Conservation (phyloP, 1,140 invertebrate genomes). For the Meloidogyne floridensis region DNA sequence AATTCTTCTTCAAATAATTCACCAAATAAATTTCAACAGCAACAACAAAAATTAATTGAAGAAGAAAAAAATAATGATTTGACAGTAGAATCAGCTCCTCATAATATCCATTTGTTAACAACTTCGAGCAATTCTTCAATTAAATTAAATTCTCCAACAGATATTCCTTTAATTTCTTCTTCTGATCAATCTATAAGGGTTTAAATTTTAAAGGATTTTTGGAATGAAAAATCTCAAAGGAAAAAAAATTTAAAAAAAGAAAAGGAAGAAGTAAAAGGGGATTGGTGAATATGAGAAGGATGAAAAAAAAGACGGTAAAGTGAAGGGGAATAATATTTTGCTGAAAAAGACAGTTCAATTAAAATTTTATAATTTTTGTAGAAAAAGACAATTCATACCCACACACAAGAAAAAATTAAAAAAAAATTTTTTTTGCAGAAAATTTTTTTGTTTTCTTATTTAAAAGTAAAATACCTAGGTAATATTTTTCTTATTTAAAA, state of each 20-base stretch:
- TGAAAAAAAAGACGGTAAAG: no score
- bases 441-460: no score
- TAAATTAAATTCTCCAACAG: slow-evolving; percentile 54
- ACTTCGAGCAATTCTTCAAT: slow-evolving; percentile 1
- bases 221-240: no score
- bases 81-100: slow-evolving; percentile 64
- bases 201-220: slow-evolving; percentile 30
- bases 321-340: no score
- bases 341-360: no score
- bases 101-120: slow-evolving; percentile 61
- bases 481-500: no score
- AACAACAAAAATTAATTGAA: not conserved
- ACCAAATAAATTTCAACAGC: not conserved
- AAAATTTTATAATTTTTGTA: no score
- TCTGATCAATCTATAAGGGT: slow-evolving; percentile 61
- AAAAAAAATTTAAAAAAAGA: not conserved
- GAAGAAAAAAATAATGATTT: slow-evolving; percentile 60
- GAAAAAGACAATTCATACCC: no score
- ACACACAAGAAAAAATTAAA: no score
- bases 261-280: not conserved
- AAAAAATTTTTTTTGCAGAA: no score
- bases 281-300: no score
- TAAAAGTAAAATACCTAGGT: no score
- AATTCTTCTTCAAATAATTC: not conserved
- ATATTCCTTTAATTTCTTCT: not conserved